Conservation (phyloP, 1,140 invertebrate genomes). For the Homarus americanus region DNA sequence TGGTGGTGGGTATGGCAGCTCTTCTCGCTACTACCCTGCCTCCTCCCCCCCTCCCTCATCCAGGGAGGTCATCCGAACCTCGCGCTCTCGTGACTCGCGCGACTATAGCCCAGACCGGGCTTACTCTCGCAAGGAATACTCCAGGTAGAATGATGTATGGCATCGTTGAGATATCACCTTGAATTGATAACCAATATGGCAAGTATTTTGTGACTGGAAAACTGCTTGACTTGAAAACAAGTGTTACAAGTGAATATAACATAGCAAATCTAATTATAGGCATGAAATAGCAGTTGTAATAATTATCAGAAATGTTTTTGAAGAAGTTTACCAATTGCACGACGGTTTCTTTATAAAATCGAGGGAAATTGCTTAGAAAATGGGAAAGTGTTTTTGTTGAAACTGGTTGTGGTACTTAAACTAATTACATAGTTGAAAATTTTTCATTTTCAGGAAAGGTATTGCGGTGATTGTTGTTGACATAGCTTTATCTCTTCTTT, state of each 20-base stretch:
- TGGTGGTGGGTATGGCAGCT: constrained; percentile 72
- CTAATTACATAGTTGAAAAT: constrained; percentile 56
- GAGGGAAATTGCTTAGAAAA: constrained; percentile 48
- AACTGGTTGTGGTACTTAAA: constrained; percentile 46
- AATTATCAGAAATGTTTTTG: constrained; percentile 42
- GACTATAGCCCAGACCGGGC: constrained; percentile 66
- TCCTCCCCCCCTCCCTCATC: constrained; percentile 65
- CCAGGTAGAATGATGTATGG: constrained; percentile 68
- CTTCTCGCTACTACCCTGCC: constrained; percentile 67
- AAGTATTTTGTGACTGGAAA: constrained; percentile 68
- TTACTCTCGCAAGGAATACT: constrained; percentile 69
- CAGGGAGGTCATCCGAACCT: constrained; percentile 71
- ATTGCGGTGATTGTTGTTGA: constrained; percentile 52
- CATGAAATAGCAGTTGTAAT: constrained; percentile 51
- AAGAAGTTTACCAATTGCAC: constrained; percentile 36
- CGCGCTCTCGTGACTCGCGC: constrained; percentile 66
- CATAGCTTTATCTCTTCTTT: constrained; percentile 67
- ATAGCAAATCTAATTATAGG: constrained; percentile 37
- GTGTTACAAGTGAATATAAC: constrained; percentile 49
- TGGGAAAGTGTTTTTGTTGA: constrained; percentile 42
- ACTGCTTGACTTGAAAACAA: constrained; percentile 61
- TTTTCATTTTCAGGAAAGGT: constrained; percentile 69
- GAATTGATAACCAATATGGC: constrained; percentile 57
- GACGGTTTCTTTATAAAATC: constrained; percentile 38
- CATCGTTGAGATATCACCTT: constrained; percentile 60